Evolutionary conservation across 2,797 vertebrate genomes (phyloP), one percentile per base, ranked within the genome.

Genomic region (Linurgus olivaceus): DNA sequence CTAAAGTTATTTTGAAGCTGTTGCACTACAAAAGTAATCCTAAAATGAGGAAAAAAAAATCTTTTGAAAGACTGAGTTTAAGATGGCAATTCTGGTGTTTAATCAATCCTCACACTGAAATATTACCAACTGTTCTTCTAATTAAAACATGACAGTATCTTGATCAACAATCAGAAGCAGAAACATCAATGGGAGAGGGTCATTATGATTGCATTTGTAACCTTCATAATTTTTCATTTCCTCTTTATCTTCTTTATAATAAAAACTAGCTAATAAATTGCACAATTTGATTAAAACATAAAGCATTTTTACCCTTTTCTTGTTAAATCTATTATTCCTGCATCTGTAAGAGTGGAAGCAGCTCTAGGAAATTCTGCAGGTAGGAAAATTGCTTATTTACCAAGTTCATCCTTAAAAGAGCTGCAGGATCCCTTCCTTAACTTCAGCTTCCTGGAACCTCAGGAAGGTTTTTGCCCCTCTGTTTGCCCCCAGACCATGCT

Each of bases 61-160:
- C 75, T 35, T 96, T 85, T 76, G 48, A 40, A 90, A 88, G 47
- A 45, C 12, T 47, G 37, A 58, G 19, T 72, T 90, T 75, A 83
- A 92, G 35, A 67, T 10, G 67, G 40, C 26, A 87, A 76, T 71
- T 90, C 85, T 84, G 76, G 48, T 93, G 37, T 94, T 95, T 91
- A 95, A 96, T 96, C 85, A 96, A 68, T 91, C 47, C 51, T 80
- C 81, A 54, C 85, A 50, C 48, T 80, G 94, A 96, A 86, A 81
- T 82, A 75, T 85, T 95, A 82, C 61, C 68, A 94, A 87, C 72
- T 81, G 90, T 81, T 95, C 81, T 92, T 80, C 87, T 95, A 94
- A 97, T 97, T 97, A 97, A 97, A 96, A 94, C 71, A 92, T 73
- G 80, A 78, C 65, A 92, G 31, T 89, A 88, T 91, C 84, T 66